phyloP scores from a whole-genome alignment of 2,113 vertebrate species.

The Pachycephala philippinensis region DNA sequence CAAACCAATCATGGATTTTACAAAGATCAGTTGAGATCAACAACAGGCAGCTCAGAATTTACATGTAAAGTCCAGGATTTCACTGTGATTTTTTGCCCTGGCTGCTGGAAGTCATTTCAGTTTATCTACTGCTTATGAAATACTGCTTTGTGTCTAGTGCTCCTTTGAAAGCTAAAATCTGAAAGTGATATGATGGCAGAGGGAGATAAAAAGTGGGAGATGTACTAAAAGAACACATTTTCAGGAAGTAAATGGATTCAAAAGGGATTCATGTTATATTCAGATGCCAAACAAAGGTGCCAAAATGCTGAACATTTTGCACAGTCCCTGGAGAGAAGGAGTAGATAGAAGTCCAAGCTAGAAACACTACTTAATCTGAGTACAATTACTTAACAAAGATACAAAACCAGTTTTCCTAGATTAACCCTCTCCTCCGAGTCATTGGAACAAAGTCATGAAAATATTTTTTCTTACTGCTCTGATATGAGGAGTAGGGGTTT shows the following conservation, averaged over 20 bases:
- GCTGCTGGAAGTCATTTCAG: background rate
- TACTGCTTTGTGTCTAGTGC: background rate
- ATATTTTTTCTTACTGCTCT: background rate
- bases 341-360: background rate
- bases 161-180: background rate
- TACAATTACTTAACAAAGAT: background rate
- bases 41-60: background rate
- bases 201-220: background rate
- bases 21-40: background rate
- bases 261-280: background rate
- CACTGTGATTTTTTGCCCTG: background rate
- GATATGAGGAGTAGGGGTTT: background rate
- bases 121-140: background rate
- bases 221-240: background rate
- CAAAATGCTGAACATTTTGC: background rate
- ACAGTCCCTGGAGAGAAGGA: background rate
- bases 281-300: background rate
- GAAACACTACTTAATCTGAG: background rate
- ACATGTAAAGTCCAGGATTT: background rate
- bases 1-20: background rate
- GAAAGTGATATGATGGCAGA: background rate
- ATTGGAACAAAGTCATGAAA: background rate
- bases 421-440: background rate
- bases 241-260: background rate
- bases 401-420: background rate